Evolutionary conservation across 2,113 vertebrate genomes (phyloP), one percentile per base, ranked within the genome.

Genomic region (Girardinichthys multiradiatus): DNA sequence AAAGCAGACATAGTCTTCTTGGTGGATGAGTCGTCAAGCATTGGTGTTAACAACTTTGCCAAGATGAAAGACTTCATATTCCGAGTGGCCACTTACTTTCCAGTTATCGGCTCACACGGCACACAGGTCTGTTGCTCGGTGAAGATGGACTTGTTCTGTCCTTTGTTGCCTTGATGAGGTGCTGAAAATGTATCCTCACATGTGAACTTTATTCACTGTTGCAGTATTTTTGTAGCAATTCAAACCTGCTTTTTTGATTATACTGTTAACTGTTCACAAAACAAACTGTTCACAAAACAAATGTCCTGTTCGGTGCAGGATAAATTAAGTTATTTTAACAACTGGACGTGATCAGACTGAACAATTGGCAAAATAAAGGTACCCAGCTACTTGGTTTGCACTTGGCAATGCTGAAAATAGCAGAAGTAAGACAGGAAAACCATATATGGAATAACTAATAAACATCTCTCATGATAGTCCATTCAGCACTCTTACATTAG

Each of bases 11-110:
- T 97, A 1, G 96, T 94, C 0, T 97, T 98, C 90, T 86, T 98
- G 74, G 95, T 98, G 79, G 97, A 98, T 17, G 96, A 97, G 80
- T 98, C 97, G 31, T 97, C 95, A 0, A 98, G 96, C 87, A 95
- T 97, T 0, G 96, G 96, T 4, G 87, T 91, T 0, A 92, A 93
- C 83, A 97, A 97, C 84, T 97, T 98, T 68, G 88, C 89, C 21
- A 97, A 95, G 86, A 93, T 97, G 74, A 97, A 96, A 80, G 95
- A 97, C 86, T 96, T 97, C 84, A 92, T 97, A 45, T 96, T 96
- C 90, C 82, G 95, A 42, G 91, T 95, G 24, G 73, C 95, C 9
- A 96, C 96, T 11, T 96, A 96, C 81, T 97, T 98, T 81, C 96
- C 97, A 0, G 80, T 90, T 73, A 93, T 98, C 57, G 95, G 96